Evolutionary conservation across 1,140 invertebrate genomes (phyloP).

Genomic region (Drosophila kepulauana): DNA sequence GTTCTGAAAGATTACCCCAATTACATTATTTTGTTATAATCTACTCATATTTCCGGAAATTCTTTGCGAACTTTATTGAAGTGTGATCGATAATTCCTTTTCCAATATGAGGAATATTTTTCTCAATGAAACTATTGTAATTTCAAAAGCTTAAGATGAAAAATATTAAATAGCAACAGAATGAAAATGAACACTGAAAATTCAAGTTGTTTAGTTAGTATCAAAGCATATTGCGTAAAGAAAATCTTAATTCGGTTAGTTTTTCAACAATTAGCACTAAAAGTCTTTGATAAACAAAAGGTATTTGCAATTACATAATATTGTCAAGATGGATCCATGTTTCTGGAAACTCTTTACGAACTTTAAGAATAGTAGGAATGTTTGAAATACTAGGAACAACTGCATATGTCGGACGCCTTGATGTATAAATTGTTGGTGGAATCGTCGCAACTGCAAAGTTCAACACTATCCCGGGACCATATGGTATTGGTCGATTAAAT

Average conservation of each 20-base stretch:
- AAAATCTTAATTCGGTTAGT: not conserved
- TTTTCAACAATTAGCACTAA: not conserved
- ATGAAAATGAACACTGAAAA: not conserved
- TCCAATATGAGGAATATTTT: no score
- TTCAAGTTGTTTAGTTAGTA: not conserved
- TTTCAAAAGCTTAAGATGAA: not conserved
- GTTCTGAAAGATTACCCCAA: not conserved
- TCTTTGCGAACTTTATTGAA: constrained; percentile 26
- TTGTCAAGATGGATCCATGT: constrained; percentile 44
- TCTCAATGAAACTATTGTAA: not conserved
- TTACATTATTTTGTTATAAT: constrained; percentile 37
- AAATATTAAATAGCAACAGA: not conserved
- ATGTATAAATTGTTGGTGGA: no score
- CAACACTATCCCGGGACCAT: not conserved
- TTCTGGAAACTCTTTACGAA: constrained; percentile 52
- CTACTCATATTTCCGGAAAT: constrained; percentile 57
- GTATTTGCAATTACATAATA: constrained; percentile 34
- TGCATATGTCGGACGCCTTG: no score
- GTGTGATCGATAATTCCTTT: no score
- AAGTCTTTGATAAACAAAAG: not conserved
- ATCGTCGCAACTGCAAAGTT: not conserved
- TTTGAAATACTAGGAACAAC: not conserved
- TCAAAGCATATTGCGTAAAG: not conserved
- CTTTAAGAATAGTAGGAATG: not conserved
- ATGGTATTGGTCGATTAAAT: not conserved